Evolutionary conservation across 2,888 invertebrate genomes (phyloP).

Genomic region (Heliconius ethilla): DNA sequence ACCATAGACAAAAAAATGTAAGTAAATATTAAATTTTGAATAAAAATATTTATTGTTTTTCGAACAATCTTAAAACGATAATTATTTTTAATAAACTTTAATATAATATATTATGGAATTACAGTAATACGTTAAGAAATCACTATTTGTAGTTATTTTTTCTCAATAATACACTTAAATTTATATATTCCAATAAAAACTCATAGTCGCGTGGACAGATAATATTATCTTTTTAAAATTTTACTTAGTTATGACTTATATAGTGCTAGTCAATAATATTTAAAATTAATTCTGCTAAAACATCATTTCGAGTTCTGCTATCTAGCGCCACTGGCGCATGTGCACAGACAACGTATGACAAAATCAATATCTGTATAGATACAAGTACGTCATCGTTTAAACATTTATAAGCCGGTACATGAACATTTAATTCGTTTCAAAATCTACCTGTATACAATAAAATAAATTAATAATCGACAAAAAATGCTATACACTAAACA

Average conservation of each 20-base stretch:
- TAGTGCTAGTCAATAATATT: background rate
- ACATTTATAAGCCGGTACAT: background rate
- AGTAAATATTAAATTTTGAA: background rate
- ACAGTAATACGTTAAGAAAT: background rate
- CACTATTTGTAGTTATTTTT: background rate
- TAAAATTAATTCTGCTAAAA: background rate
- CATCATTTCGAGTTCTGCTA: background rate
- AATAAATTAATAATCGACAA: background rate
- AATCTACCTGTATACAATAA: background rate
- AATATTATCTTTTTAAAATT: background rate
- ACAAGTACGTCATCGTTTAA: slow-evolving; percentile 2
- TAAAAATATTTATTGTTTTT: background rate
- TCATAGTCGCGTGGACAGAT: background rate
- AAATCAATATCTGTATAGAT: slow-evolving; percentile 16
- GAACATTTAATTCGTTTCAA: background rate
- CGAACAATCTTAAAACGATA: background rate
- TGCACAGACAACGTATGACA: slow-evolving; percentile 14
- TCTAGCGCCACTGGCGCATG: slow-evolving; percentile 12
- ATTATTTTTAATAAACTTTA: background rate
- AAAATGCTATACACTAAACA: background rate
- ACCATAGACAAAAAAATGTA: slow-evolving; percentile 25
- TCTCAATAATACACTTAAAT: too few relatives aligned
- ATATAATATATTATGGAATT: background rate
- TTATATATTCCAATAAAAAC: background rate
- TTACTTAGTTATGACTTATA: background rate